Conservation (phyloP, 2,113 vertebrate genomes). For the Pseudonaja textilis region DNA sequence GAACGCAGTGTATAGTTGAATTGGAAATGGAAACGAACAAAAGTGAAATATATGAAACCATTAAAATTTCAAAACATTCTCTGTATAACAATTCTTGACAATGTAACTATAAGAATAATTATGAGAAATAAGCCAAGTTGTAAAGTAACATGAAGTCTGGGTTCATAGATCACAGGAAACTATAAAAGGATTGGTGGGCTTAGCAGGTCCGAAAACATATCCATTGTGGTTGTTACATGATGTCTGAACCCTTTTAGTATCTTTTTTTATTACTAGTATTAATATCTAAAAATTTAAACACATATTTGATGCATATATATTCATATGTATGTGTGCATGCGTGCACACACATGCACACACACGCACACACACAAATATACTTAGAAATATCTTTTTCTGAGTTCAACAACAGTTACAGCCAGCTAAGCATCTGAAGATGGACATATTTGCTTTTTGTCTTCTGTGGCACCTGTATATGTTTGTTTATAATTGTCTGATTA, state of each 20-base stretch:
- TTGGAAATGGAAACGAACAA: slow-evolving; percentile 1
- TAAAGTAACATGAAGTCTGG: background rate
- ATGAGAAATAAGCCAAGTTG: background rate
- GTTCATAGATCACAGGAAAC: background rate
- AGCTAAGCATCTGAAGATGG: background rate
- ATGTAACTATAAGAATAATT: background rate
- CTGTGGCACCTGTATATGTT: background rate
- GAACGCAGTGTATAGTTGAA: slow-evolving; percentile 4
- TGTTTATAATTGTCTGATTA: background rate
- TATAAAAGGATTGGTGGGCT: background rate
- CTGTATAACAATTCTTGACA: background rate
- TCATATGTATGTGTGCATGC: too few species aligned
- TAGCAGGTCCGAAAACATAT: background rate
- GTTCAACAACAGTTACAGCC: background rate
- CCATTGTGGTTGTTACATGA: background rate
- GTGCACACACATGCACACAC: too few species aligned
- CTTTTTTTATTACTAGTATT: background rate
- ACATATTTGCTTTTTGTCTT: background rate
- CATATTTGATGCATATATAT: too few species aligned
- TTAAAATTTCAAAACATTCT: slow-evolving; percentile 13
- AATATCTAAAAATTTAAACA: background rate
- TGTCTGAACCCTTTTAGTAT: background rate
- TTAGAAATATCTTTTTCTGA: background rate
- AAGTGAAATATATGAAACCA: slow-evolving; percentile 37
- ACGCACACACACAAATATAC: too few species aligned